phyloP scores from a whole-genome alignment of 2,797 vertebrate genomes.

The Momotus momota region DNA sequence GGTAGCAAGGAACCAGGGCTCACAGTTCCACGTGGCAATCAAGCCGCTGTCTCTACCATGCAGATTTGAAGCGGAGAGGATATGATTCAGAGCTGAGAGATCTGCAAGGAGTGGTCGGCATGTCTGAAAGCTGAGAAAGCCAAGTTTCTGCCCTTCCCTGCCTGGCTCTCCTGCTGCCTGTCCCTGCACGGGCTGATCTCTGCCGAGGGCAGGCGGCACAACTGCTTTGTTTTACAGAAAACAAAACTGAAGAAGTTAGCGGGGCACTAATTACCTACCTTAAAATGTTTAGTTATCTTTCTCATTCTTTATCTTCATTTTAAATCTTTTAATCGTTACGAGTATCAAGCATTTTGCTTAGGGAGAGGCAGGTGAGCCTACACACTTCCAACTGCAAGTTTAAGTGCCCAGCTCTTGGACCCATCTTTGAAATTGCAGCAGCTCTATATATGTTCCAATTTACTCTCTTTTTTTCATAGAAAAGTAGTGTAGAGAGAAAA shows the following conservation, averaged over 20 bases:
- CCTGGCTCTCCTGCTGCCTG: not conserved
- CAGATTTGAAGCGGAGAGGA: not conserved
- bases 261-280: not conserved
- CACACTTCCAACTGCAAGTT: not conserved
- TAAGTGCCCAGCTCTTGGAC: not conserved
- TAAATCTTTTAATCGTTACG: not conserved
- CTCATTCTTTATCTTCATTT: not conserved
- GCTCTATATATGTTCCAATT: not conserved
- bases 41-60: not conserved
- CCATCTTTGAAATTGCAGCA: not conserved
- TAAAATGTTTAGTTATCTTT: not conserved
- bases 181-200: not conserved
- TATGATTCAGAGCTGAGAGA: not conserved
- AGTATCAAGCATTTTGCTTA: not conserved
- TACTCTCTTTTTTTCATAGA: not conserved
- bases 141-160: not conserved
- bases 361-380: not conserved
- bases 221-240: not conserved
- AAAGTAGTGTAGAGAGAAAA: not conserved
- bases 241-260: not conserved
- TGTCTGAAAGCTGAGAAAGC: not conserved
- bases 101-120: rapidly evolving
- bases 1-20: not conserved
- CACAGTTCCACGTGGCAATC: rapidly evolving
- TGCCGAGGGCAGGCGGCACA: rapidly evolving